A percentile compares a stretch with the other conserved stretches of the same genome.
Evolutionary conservation across 2,888 invertebrate species (phyloP).

Genomic region (Rotaria macrura): DNA sequence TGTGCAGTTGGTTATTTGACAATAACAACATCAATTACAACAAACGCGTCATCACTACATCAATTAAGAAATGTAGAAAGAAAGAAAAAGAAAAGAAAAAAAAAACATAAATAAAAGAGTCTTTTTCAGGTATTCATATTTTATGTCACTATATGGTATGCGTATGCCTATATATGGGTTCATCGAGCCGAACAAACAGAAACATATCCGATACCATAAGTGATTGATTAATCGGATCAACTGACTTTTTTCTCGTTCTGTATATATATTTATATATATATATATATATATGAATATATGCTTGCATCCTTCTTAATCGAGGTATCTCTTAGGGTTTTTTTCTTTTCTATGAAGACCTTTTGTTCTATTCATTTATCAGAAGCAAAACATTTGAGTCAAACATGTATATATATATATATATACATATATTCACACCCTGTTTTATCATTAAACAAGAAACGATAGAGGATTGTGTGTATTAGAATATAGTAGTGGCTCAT

Average conservation of each 20-base stretch:
- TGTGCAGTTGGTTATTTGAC: background rate
- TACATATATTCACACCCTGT: background rate
- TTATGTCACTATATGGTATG: background rate
- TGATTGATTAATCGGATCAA: constrained; percentile 17
- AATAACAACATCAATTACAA: background rate
- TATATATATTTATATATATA: constrained; percentile 15
- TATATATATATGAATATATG: no score
- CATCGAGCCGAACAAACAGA: constrained; percentile 12
- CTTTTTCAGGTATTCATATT: background rate
- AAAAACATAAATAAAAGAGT: background rate
- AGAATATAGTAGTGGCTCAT: background rate
- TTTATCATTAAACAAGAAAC: background rate
- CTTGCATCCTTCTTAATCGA: background rate
- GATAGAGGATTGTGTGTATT: background rate
- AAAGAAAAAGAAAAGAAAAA: background rate
- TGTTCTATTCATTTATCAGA: background rate
- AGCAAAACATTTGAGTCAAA: background rate
- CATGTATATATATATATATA: background rate
- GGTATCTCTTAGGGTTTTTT: background rate
- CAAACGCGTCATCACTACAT: background rate
- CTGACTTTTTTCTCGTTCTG: background rate
- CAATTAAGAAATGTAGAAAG: background rate
- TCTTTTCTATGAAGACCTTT: background rate
- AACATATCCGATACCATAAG: constrained; percentile 15
- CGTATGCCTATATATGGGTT: background rate